phyloP scores from a whole-genome alignment of 2,888 invertebrate genomes.

The Orthonychiurus folsomi region DNA sequence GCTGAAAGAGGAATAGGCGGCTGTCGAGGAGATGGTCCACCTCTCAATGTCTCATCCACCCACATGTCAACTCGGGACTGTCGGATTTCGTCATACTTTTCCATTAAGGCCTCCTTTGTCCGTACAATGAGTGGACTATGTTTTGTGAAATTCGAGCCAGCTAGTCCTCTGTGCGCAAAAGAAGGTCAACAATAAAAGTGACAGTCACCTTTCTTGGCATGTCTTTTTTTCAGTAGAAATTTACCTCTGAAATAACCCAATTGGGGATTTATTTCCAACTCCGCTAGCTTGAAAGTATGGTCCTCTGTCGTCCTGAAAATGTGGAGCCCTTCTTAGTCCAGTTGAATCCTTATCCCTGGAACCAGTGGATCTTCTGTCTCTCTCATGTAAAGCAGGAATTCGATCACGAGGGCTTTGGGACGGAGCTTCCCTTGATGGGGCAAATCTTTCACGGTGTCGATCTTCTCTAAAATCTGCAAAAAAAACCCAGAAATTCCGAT shows the following conservation, averaged over 20 bases:
- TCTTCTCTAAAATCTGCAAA: background rate
- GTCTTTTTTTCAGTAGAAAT: too few species aligned
- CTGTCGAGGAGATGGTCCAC: constrained; percentile 12
- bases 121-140: background rate
- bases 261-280: too few species aligned
- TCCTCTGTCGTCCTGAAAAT: background rate
- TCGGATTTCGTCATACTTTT: background rate
- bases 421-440: constrained; percentile 28
- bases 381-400: constrained; percentile 14
- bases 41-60: constrained; percentile 37
- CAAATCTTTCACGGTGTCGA: constrained; percentile 30
- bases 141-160: background rate
- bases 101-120: background rate
- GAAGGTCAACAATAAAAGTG: background rate
- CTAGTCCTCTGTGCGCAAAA: background rate
- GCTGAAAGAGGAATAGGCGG: constrained; percentile 5
- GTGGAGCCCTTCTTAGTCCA: constrained; percentile 4
- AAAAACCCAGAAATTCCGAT: background rate
- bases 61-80: constrained; percentile 33
- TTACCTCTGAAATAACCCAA: too few species aligned
- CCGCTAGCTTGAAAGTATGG: background rate
- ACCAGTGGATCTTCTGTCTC: background rate
- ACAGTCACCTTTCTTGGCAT: too few species aligned
- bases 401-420: constrained; percentile 12
- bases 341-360: constrained; percentile 1